These are phyloP conservation scores for Dreissena rostriformis DNA, from an alignment of 1,140 invertebrate genomes.

Conservation along the genomic window DNA sequence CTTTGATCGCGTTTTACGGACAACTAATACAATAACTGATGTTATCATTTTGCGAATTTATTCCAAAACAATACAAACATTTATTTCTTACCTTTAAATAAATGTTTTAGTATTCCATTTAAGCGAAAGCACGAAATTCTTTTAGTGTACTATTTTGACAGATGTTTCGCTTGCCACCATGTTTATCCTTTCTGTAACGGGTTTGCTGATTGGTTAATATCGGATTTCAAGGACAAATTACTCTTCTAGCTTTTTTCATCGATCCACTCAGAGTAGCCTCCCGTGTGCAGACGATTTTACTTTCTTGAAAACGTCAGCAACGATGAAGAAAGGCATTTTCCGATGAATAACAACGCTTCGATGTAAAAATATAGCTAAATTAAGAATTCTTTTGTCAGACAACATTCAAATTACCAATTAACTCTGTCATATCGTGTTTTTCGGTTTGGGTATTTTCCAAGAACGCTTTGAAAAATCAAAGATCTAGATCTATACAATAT, in stretches of 20 bases:
- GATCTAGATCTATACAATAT: too few relatives aligned
- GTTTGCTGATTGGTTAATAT: slow-evolving; percentile 30
- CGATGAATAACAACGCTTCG: too few relatives aligned
- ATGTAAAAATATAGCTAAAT: too few relatives aligned
- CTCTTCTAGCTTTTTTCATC: neutral
- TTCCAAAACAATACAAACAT: neutral
- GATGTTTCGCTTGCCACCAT: slow-evolving; percentile 50
- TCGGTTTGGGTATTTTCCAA: too few relatives aligned
- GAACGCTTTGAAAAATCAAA: too few relatives aligned
- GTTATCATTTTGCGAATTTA: neutral
- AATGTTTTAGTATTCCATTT: slow-evolving; percentile 19
- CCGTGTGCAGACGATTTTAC: neutral
- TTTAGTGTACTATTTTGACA: slow-evolving; percentile 31
- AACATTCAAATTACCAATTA: too few relatives aligned
- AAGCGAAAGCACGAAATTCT: slow-evolving; percentile 43
- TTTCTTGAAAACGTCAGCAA: too few relatives aligned
- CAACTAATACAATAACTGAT: too few relatives aligned
- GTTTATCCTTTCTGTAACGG: slow-evolving; percentile 48
- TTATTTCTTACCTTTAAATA: neutral
- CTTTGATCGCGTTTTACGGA: too few relatives aligned
- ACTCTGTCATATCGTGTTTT: too few relatives aligned
- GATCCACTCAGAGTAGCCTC: neutral
- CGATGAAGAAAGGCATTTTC: too few relatives aligned
- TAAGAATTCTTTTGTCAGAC: too few relatives aligned
- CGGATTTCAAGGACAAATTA: neutral